Evolutionary conservation across 1,140 invertebrate genomes (phyloP).

Genomic region (Conus betulinus): DNA sequence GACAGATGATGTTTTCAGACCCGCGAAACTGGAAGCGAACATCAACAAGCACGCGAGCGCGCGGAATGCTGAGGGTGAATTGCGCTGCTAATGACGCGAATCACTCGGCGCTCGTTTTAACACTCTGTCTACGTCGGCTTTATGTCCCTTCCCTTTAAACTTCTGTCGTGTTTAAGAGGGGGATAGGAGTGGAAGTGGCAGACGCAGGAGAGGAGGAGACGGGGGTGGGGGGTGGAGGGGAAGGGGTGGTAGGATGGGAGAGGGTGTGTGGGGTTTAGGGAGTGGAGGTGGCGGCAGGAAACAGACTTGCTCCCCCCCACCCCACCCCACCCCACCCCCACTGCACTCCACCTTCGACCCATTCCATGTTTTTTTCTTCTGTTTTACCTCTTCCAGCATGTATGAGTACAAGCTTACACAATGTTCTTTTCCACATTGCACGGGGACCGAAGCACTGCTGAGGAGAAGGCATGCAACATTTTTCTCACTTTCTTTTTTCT

Average conservation of each 20-base stretch:
- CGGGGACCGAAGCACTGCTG: too few relatives aligned
- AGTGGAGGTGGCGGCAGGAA: too few relatives aligned
- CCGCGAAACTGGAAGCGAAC: slow-evolving; percentile 18
- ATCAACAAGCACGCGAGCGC: slow-evolving; percentile 25
- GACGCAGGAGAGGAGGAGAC: neutral
- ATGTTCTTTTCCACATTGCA: too few relatives aligned
- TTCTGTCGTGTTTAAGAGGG: neutral
- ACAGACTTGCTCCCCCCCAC: neutral
- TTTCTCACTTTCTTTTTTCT: neutral
- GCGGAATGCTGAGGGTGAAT: slow-evolving; percentile 20
- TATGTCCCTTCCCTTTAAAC: neutral
- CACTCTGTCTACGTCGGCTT: neutral
- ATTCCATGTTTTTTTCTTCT: neutral
- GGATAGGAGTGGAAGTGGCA: neutral
- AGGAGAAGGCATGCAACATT: too few relatives aligned
- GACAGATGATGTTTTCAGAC: slow-evolving; percentile 26
- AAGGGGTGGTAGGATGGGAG: too few relatives aligned
- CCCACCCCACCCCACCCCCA: neutral
- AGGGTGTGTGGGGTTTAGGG: neutral
- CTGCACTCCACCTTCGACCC: neutral
- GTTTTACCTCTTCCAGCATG: neutral
- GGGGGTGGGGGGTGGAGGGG: neutral
- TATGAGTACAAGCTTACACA: too few relatives aligned
- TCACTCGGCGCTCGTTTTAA: slow-evolving; percentile 23
- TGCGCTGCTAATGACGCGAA: slow-evolving; percentile 21